Conservation (phyloP, 2,888 invertebrate species). For the Mechanitis messenoides region DNA sequence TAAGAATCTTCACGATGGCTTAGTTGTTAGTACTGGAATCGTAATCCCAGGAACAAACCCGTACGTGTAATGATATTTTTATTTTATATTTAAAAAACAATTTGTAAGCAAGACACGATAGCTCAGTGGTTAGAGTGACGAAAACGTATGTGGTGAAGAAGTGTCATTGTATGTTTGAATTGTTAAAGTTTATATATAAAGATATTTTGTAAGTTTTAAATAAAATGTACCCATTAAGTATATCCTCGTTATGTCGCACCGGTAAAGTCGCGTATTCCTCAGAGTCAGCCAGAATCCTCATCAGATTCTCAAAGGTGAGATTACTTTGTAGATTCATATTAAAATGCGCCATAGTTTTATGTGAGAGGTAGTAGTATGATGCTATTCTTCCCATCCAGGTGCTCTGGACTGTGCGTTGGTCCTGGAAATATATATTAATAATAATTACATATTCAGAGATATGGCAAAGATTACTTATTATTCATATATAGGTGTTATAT, state of each 20-base stretch:
- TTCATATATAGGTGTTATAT: too few species aligned
- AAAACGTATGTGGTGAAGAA: too few species aligned
- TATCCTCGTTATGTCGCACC: conserved; percentile 98
- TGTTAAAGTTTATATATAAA: too few species aligned
- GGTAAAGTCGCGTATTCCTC: conserved; percentile 96
- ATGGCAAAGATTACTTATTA: too few species aligned
- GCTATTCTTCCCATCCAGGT: conserved; percentile 95
- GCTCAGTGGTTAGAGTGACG: too few species aligned
- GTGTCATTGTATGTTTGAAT: too few species aligned
- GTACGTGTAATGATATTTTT: not conserved
- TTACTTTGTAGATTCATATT: conserved; percentile 79
- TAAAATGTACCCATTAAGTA: conserved; percentile 85
- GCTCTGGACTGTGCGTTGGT: conserved; percentile 73
- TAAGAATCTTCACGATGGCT: too few species aligned
- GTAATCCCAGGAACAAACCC: too few species aligned
- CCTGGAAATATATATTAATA: conserved; percentile 52
- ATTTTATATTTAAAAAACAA: not conserved
- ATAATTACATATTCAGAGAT: too few species aligned
- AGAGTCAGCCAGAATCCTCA: conserved; percentile 87
- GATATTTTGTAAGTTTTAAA: not conserved
- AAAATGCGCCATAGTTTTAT: conserved; percentile 93
- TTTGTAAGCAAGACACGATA: too few species aligned
- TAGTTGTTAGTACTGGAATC: too few species aligned
- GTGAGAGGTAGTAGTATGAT: conserved; percentile 97
- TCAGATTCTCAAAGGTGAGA: conserved; percentile 81